Base-by-base conservation (phyloP, 1,140 invertebrate genomes). In the Adelges cooleyi region DNA sequence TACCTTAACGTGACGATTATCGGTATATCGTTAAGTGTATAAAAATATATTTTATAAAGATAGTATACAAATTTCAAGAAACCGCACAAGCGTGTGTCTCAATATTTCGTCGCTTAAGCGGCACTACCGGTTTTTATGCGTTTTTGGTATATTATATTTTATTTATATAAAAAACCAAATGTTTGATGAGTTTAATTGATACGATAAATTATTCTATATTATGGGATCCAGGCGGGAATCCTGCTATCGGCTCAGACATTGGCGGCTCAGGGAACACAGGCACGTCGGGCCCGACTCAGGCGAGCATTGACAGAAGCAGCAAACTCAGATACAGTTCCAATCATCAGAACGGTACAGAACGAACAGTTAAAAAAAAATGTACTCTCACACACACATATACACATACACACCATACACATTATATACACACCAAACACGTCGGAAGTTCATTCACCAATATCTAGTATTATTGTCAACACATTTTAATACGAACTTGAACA, bases 241-340 rank as follows among this genome's bases (percentile, higher is more conserved):
- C 84, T 90, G 75, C 86, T 89, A 79, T 89, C 86, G 79, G 87
- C 87, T 74, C 85, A 86, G 79, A 89, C 87, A 73, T 81, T 90
- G 82, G 84, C 87, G 76, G 56, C 56, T 48, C 56, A 62, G 56
- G 56, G 56, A 15, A 62, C 56, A 20, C 87, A 90, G 81, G 83
- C 84, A 72, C 82, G 88, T 73, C 82, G 87, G 71, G 81, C 85
- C 72, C 81, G 85, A 73, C 82, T 90, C 75, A 82, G 87, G 75
- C 82, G 89, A 73, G 87, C 88, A 71, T 86, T 89, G 78, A 90
- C 89, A 75, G 87, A 90, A 77, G 87, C 87, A 72, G 89, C 87
- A 72, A 62, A 62, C 22, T 84, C 85, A 77, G 87, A 90, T 78
- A 87, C 86, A 73, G 84, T 90, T 77, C 84, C 81, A 80, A 86